Evolutionary conservation across 2,113 vertebrate genomes (phyloP).

Genomic region (Todiramphus saurophagus): DNA sequence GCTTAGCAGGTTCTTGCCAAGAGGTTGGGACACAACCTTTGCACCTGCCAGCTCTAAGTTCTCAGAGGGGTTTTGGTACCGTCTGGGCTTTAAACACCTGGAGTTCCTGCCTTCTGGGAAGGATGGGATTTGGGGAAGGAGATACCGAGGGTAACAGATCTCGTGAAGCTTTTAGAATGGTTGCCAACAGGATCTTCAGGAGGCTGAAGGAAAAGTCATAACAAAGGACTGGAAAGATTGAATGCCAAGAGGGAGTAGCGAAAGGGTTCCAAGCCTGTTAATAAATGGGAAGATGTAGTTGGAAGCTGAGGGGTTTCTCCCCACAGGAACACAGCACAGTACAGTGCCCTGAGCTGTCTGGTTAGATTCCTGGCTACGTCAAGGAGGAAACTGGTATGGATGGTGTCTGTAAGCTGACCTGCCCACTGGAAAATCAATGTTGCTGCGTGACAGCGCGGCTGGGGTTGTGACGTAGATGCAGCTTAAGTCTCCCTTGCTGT

Average conservation of each 20-base stretch:
- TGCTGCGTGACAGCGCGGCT: background rate
- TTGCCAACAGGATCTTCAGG: background rate
- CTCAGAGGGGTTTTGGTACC: background rate
- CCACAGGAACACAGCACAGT: fast-evolving
- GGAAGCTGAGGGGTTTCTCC: background rate
- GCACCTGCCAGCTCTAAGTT: background rate
- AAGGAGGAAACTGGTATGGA: background rate
- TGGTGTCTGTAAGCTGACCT: background rate
- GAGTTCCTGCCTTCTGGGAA: background rate
- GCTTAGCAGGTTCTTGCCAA: background rate
- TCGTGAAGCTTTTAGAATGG: background rate
- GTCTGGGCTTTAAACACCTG: background rate
- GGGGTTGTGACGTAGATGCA: background rate
- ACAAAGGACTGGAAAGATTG: background rate
- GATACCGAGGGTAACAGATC: background rate
- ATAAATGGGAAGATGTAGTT: background rate
- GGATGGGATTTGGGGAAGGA: background rate
- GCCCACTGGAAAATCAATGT: background rate
- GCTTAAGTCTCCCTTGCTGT: background rate
- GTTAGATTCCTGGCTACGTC: background rate
- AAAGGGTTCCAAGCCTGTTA: background rate
- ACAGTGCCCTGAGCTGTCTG: background rate
- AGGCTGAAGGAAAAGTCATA: background rate
- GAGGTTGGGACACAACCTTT: background rate
- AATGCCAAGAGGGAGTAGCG: background rate